Base-by-base conservation (phyloP, 2,113 vertebrate genomes). In the Leptodactylus fuscus region DNA sequence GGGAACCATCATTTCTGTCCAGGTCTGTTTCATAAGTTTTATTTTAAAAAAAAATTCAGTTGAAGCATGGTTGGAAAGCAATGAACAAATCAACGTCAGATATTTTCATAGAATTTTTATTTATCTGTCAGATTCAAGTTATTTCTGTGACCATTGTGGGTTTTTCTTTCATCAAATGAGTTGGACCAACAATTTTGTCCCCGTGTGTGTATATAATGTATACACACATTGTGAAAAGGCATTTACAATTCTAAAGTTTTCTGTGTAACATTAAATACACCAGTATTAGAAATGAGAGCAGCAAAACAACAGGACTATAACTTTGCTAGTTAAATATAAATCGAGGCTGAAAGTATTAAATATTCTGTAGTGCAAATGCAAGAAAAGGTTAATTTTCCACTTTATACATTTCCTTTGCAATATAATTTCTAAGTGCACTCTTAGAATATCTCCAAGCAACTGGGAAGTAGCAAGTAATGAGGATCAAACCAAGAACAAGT, bases 371-470 rank as follows among this genome's bases (percentile, higher is more conserved):
- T 24, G 11, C 15, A 75, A 70, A 67, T 46, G 53, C 58, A 85
- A 36, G 74, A 85, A 85, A 65, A 78, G 58, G 83, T 85, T 85
- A 85, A 79, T 78, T 67, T 85, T 79, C 62, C 46, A 53, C 83
- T 85, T 85, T 69, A 70, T 70, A 78, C 32, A 55, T 85, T 79
- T 85, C 75, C 24, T 85, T 70, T 55, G 48, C 75, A 85, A 85
- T 79, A 44, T 79, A 41, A 85, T 85, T 85, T 85, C 44, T 85
- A 55, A 85, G 60, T 79, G 75, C 60, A 78, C 74, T 78, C 29
- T 67, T 60, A 69, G 62, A 85, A 79, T 55, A 79, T 85, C 75
- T 85, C 83, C 75, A 85, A 85, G 83, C 83, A 79, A 85, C 83
- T 85, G 83, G 44, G 46, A 85, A 48, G 74, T 78, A 85, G 83